phyloP scores from a whole-genome alignment of 2,888 invertebrate species.

The Ceriagrion tenellum region DNA sequence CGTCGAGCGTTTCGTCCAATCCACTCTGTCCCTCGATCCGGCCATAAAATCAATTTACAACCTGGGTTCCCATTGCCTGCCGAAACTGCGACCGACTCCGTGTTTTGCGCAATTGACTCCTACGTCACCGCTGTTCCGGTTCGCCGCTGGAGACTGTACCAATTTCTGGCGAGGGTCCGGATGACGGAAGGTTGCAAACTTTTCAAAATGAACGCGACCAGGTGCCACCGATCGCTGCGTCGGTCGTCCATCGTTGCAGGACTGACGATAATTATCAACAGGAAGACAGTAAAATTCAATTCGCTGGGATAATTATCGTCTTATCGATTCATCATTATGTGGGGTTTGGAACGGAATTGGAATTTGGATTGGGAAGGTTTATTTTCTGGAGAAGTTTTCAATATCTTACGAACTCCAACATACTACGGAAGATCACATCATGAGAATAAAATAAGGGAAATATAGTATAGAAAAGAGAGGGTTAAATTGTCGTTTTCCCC shows the following conservation, averaged over 20 bases:
- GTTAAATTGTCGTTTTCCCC: no score
- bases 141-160: neutral
- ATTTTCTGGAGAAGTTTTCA: no score
- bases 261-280: no score
- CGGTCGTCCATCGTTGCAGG: neutral
- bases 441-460: no score
- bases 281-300: no score
- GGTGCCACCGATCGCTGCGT: neutral
- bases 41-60: conserved; percentile 15
- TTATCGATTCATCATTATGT: no score
- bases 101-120: conserved; percentile 8
- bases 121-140: neutral
- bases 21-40: neutral
- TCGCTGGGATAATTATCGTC: no score
- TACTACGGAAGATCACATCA: no score
- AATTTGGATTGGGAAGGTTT: no score
- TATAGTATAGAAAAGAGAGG: no score
- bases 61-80: neutral
- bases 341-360: no score
- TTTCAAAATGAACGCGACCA: neutral
- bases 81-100: neutral
- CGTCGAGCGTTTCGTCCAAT: neutral
- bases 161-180: neutral
- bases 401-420: no score
- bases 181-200: neutral